Percentiles rank a stretch among this genome's conserved stretches.
These are phyloP conservation scores for Pentamera pediparva DNA, from an alignment of 53 echinoderm and acorn worm genomes.

Conservation along the genomic window DNA sequence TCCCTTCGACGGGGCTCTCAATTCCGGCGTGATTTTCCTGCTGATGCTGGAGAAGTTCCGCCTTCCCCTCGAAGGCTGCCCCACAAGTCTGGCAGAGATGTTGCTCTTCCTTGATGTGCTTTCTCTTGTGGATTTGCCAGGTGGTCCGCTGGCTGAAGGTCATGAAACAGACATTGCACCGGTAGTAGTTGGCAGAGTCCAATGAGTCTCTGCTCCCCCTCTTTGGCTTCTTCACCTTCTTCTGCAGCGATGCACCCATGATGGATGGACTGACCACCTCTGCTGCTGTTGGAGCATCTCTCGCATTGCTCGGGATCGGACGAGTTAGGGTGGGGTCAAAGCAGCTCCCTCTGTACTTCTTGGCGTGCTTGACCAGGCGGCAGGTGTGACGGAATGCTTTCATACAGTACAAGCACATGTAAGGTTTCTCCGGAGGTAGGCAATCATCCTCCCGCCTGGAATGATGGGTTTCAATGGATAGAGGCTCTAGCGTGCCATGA, in stretches of 20 bases:
- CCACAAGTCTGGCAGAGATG: slow-evolving; percentile 22
- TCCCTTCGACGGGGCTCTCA: background rate
- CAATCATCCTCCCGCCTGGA: background rate
- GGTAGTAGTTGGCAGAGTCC: background rate
- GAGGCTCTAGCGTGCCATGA: background rate
- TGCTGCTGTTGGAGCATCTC: background rate
- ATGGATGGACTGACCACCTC: background rate
- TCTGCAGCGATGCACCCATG: background rate
- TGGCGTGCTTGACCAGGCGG: slow-evolving; percentile 27
- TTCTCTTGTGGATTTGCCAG: slow-evolving; percentile 28
- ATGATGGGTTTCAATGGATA: background rate
- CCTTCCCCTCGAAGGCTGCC: slow-evolving; percentile 14
- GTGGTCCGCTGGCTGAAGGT: slow-evolving; percentile 28
- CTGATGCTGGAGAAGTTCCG: slow-evolving; percentile 13
- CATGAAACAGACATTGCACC: slow-evolving; percentile 36
- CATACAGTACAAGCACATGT: slow-evolving; percentile 30
- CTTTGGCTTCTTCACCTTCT: slow-evolving; percentile 1
- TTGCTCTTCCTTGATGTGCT: slow-evolving; percentile 24
- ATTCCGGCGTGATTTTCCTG: background rate
- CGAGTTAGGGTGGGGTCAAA: slow-evolving; percentile 11
- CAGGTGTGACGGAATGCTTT: slow-evolving; percentile 40
- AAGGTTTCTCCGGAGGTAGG: slow-evolving; percentile 15
- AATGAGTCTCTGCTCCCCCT: background rate
- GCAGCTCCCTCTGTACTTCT: slow-evolving; percentile 1
- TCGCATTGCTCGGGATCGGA: background rate